These are phyloP conservation scores for Drosophila repleta DNA, from an alignment of 1,140 invertebrate genomes.

Conservation along the genomic window DNA sequence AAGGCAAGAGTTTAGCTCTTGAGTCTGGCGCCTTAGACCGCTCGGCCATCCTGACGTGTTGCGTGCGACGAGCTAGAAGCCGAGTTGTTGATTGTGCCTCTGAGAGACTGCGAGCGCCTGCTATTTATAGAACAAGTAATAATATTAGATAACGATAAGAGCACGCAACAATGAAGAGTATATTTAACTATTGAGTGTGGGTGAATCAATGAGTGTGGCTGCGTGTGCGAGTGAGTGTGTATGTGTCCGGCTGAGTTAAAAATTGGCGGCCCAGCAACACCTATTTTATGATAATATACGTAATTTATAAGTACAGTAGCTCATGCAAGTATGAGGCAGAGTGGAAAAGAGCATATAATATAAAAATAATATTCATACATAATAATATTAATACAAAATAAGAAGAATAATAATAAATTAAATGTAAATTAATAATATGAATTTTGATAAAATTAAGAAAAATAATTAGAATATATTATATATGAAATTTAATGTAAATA, in stretches of 20 bases:
- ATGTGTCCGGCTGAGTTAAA: constrained; percentile 2
- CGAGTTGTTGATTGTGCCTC: background rate
- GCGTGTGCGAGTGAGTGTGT: too few species aligned
- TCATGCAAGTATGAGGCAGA: background rate
- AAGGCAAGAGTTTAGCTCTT: constrained; percentile 79
- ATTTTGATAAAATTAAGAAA: too few species aligned
- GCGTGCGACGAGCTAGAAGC: background rate
- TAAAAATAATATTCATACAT: too few species aligned
- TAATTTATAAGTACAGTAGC: background rate
- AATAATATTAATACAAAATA: too few species aligned
- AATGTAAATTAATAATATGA: too few species aligned
- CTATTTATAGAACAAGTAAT: constrained; percentile 43
- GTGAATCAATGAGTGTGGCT: background rate
- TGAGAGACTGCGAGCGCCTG: background rate
- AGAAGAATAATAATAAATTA: too few species aligned
- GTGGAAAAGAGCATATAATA: too few species aligned
- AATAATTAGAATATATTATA: too few species aligned
- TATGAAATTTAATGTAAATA: too few species aligned
- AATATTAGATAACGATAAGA: constrained; percentile 28
- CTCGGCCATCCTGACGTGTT: constrained; percentile 87
- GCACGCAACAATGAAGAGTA: constrained; percentile 10
- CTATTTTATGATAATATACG: background rate
- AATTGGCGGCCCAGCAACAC: background rate
- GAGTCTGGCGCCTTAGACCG: constrained; percentile 90
- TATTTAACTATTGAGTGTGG: background rate